Percentiles rank a stretch among this genome's conserved stretches.
Evolutionary conservation across 2,888 invertebrate genomes (phyloP).

Genomic region (Tupiocoris notatus): DNA sequence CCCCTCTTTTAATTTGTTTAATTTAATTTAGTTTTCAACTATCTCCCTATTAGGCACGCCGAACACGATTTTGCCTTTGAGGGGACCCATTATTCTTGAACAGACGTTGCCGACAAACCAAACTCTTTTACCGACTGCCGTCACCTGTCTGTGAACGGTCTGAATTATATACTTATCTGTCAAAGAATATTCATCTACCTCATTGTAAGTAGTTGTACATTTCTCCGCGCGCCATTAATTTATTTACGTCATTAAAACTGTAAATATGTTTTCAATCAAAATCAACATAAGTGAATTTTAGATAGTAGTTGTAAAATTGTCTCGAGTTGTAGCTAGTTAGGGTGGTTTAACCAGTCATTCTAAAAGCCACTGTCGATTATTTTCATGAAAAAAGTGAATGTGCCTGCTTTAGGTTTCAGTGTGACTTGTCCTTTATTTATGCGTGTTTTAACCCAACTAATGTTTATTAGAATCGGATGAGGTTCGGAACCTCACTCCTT

Average conservation of each 20-base stretch:
- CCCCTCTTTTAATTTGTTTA: too few species aligned
- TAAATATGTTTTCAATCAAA: background rate
- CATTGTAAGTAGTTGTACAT: background rate
- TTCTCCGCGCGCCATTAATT: background rate
- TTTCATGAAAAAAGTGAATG: too few species aligned
- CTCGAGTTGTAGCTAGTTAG: too few species aligned
- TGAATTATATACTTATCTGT: background rate
- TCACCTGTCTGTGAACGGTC: background rate
- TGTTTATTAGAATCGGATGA: too few species aligned
- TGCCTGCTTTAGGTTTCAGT: background rate
- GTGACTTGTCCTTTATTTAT: background rate
- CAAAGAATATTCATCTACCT: conserved; percentile 9
- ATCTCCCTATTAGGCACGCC: background rate
- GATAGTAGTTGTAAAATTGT: too few species aligned
- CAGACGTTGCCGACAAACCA: background rate
- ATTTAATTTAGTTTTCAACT: too few species aligned
- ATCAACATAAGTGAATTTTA: too few species aligned
- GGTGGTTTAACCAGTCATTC: too few species aligned
- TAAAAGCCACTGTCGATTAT: too few species aligned
- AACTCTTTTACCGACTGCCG: background rate
- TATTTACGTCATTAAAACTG: background rate
- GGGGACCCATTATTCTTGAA: background rate
- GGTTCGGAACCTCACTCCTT: too few species aligned
- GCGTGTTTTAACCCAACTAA: too few species aligned
- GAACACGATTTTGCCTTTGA: background rate